A percentile compares a stretch with the other conserved stretches of the same genome.
Evolutionary conservation across 2,113 vertebrate genomes (phyloP).

Genomic region (Takifugu flavidus): DNA sequence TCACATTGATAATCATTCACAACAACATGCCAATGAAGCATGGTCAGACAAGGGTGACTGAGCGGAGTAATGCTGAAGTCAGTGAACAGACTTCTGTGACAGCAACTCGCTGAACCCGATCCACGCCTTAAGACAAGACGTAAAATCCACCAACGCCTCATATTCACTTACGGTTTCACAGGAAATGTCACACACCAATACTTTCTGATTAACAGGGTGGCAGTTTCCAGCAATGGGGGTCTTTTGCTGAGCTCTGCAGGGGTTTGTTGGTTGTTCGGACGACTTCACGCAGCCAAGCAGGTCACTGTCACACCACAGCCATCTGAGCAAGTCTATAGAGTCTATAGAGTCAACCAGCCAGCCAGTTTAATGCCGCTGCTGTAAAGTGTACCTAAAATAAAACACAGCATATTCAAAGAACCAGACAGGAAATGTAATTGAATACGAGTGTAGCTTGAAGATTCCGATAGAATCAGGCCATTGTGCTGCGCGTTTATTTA

Average conservation of each 20-base stretch:
- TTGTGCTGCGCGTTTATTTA: no score
- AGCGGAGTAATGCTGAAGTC: constrained; percentile 19
- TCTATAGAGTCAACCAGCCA: not conserved
- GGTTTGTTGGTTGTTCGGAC: not conserved
- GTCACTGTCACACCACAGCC: constrained; percentile 38
- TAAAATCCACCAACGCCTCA: constrained; percentile 2
- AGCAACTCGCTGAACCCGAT: constrained; percentile 21
- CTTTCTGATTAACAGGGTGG: no score
- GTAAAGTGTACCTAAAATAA: no score
- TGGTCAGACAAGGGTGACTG: not conserved
- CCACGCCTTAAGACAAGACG: not conserved
- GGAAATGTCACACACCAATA: no score
- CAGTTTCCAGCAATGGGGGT: no score
- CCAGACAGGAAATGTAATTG: no score
- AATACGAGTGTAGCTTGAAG: no score
- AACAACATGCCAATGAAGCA: constrained; percentile 47
- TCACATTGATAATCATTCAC: constrained; percentile 42
- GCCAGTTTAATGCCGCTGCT: no score
- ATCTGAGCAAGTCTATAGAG: no score
- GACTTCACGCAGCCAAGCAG: constrained; percentile 59
- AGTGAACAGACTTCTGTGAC: not conserved
- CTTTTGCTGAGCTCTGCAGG: not conserved
- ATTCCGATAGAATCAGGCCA: no score
- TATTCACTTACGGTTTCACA: no score
- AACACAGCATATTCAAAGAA: no score